These are phyloP conservation scores for Polyodon spathula DNA, from an alignment of 2,113 vertebrate species.

Conservation along the genomic window DNA sequence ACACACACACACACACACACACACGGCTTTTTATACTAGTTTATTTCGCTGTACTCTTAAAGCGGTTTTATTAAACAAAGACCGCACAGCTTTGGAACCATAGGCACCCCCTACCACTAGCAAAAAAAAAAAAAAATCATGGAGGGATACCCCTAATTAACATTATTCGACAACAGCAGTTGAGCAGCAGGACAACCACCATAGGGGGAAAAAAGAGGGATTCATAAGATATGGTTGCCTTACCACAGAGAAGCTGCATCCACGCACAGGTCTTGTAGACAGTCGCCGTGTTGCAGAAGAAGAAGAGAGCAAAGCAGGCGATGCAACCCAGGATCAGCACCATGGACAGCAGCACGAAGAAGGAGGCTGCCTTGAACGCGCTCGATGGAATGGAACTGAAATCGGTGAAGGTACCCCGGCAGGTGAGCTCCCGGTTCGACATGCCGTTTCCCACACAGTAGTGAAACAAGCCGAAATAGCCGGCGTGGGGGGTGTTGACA, in stretches of 20 bases:
- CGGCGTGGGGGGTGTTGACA: conserved; percentile 82
- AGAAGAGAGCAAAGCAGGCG: conserved; percentile 90
- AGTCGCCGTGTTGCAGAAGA: conserved; percentile 96
- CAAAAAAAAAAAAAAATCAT: too few species aligned
- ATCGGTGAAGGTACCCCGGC: conserved; percentile 86
- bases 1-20: conserved; percentile 4
- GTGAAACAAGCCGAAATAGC: conserved; percentile 94
- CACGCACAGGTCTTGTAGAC: conserved; percentile 98
- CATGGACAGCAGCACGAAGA: conserved; percentile 95
- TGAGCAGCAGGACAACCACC: too few species aligned
- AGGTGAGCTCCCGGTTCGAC: conserved; percentile 78
- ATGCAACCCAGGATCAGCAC: conserved; percentile 93
- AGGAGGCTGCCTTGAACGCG: conserved; percentile 86
- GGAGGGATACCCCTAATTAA: too few species aligned
- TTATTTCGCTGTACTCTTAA: neutral
- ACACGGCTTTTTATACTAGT: neutral
- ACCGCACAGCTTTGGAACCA: too few species aligned
- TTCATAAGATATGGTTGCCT: conserved; percentile 17
- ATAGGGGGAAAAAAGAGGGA: neutral
- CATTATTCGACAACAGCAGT: too few species aligned
- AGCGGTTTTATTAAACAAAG: too few species aligned
- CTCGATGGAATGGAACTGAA: conserved; percentile 89
- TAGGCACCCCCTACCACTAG: too few species aligned
- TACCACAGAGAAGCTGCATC: conserved; percentile 97
- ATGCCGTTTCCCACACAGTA: conserved; percentile 85